Conservation (phyloP, 1,140 invertebrate genomes). For the Procambarus virginalis region DNA sequence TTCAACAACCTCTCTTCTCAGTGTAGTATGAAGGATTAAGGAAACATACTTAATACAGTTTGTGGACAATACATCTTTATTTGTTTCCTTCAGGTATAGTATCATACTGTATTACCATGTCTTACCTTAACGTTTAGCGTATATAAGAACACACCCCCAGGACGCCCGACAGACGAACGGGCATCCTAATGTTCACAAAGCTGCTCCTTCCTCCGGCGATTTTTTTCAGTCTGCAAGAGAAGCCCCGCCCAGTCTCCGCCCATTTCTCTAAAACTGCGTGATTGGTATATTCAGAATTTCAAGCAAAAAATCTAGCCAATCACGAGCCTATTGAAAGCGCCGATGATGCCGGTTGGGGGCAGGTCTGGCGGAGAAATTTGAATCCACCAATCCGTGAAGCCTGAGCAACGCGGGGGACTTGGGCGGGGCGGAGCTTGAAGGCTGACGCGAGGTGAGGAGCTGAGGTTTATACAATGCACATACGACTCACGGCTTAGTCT, state of each 20-base stretch:
- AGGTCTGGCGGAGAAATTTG: not conserved
- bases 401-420: not conserved
- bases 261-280: not conserved
- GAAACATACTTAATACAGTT: slow-evolving; percentile 27
- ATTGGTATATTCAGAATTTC: not conserved
- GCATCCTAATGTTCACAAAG: slow-evolving; percentile 49
- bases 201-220: slow-evolving; percentile 18
- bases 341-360: not conserved
- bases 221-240: not conserved
- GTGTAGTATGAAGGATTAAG: not conserved
- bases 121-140: slow-evolving; percentile 60
- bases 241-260: not conserved
- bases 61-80: slow-evolving; percentile 66
- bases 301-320: slow-evolving; percentile 5
- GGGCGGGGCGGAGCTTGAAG: not conserved
- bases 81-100: slow-evolving; percentile 65
- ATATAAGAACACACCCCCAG: slow-evolving; percentile 62
- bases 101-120: slow-evolving; percentile 64
- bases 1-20: too few species aligned
- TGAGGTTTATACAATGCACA: slow-evolving; percentile 60
- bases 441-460: not conserved
- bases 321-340: not conserved
- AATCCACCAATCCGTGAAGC: not conserved
- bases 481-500: slow-evolving; percentile 62
- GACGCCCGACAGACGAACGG: slow-evolving; percentile 1